Evolutionary conservation across 2,113 vertebrate species (phyloP).

Genomic region (Hyla sarda): DNA sequence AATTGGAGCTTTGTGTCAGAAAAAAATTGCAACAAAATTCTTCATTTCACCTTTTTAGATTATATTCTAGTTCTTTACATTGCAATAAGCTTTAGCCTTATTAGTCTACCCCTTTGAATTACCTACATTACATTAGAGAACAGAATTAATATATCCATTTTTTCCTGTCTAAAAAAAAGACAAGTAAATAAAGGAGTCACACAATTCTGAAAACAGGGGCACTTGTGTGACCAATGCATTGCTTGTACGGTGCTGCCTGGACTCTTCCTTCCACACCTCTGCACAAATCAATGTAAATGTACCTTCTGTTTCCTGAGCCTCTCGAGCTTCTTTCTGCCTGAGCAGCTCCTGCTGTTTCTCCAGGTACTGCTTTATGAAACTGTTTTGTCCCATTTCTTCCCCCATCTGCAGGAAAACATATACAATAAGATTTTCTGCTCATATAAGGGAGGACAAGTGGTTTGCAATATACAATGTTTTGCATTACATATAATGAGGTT

Average conservation of each 20-base stretch:
- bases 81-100: no score
- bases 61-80: no score
- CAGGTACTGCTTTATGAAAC: constrained; percentile 94
- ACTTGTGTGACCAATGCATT: neutral
- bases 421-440: neutral
- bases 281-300: constrained; percentile 16
- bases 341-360: constrained; percentile 93
- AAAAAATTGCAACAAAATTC: no score
- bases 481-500: neutral
- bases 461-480: neutral
- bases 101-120: no score
- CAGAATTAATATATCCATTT: no score
- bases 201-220: neutral
- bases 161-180: no score
- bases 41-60: no score
- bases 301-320: constrained; percentile 84
- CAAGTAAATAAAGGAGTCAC: no score
- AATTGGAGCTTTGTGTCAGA: no score
- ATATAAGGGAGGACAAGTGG: neutral
- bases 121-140: no score
- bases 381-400: constrained; percentile 96
- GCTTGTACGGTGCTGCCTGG: no score
- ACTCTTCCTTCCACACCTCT: neutral
- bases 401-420: constrained; percentile 77
- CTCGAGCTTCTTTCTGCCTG: constrained; percentile 84